A percentile compares a stretch with the other conserved stretches of the same genome.
phyloP scores from a whole-genome alignment of 2,797 vertebrate species.

The Helarctos malayanus region DNA sequence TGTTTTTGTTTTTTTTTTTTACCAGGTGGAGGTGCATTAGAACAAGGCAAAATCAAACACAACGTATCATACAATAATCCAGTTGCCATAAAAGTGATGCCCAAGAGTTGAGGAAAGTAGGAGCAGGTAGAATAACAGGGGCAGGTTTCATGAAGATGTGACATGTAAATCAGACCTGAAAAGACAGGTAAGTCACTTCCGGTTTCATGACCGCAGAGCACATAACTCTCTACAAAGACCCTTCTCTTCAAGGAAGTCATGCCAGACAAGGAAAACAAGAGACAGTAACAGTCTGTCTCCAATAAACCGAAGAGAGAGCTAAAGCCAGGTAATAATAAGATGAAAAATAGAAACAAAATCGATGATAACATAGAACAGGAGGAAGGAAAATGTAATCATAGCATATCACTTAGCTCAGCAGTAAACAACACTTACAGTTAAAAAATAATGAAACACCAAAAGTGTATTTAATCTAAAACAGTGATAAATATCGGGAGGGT shows the following conservation, averaged over 20 bases:
- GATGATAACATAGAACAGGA: background rate
- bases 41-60: conserved; percentile 49
- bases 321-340: background rate
- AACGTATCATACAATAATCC: background rate
- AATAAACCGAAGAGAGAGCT: background rate
- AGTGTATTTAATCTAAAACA: conserved; percentile 18
- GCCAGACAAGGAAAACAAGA: background rate
- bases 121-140: background rate
- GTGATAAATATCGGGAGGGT: background rate
- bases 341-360: conserved; percentile 25
- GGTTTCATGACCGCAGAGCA: background rate
- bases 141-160: background rate
- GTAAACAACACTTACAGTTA: background rate
- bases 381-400: background rate
- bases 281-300: background rate
- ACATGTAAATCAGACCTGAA: background rate
- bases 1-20: background rate
- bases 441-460: background rate
- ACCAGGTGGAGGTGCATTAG: background rate
- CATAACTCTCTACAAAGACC: background rate
- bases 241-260: background rate
- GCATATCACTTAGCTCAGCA: background rate
- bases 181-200: background rate
- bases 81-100: background rate
- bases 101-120: background rate